Conservation (phyloP, 1,140 invertebrate species). For the Cecropterus lyciades region DNA sequence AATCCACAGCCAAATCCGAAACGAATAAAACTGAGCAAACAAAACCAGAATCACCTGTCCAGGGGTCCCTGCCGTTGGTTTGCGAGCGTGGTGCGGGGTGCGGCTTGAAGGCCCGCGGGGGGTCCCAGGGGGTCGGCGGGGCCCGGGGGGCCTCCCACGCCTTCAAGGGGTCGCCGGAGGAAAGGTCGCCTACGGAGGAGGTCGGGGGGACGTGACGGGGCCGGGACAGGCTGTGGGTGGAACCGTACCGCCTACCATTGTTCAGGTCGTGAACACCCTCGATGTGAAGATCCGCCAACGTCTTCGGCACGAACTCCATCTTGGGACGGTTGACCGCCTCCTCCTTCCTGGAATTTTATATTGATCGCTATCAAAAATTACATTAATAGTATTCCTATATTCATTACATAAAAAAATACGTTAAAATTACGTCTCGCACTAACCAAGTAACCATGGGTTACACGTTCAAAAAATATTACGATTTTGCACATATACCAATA, state of each 20-base stretch:
- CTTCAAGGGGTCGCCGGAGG: background rate
- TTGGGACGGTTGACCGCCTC: conserved; percentile 95
- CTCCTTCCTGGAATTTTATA: conserved; percentile 88
- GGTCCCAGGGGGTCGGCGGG: background rate
- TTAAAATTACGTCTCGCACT: too few relatives aligned
- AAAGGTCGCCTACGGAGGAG: conserved; percentile 57
- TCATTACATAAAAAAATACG: too few relatives aligned
- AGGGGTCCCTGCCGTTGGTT: background rate
- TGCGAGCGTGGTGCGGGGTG: background rate
- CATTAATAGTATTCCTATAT: background rate
- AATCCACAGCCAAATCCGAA: conserved; percentile 56
- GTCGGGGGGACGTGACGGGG: conserved; percentile 59
- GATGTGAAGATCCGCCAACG: conserved; percentile 94
- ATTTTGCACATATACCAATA: too few relatives aligned
- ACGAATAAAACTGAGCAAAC: background rate
- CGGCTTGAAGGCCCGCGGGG: background rate
- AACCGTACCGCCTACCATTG: conserved; percentile 83
- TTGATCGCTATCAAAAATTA: background rate
- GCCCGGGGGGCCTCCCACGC: background rate
- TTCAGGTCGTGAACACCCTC: conserved; percentile 85
- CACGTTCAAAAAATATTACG: too few relatives aligned
- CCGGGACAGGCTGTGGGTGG: conserved; percentile 73
- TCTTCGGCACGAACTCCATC: conserved; percentile 96
- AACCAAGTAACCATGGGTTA: too few relatives aligned
- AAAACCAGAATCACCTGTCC: conserved; percentile 1